Evolutionary conservation across 2,113 vertebrate species (phyloP).

Genomic region (Orientallactaga bullata): DNA sequence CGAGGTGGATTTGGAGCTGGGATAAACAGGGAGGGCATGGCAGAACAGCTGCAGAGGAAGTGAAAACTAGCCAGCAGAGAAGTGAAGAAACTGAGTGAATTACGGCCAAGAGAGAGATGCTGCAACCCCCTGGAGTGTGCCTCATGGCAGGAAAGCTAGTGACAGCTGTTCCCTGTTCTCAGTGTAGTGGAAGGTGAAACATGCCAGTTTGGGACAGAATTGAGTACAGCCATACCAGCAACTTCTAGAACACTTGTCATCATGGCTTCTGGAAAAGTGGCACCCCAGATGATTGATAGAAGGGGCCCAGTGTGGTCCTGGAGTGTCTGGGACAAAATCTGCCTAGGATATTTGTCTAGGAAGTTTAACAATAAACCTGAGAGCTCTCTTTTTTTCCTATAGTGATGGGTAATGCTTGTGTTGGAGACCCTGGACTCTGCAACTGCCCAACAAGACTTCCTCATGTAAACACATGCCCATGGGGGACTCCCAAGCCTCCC

Average conservation of each 20-base stretch:
- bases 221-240: too few relatives aligned
- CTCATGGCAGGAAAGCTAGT: not conserved
- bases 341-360: not conserved
- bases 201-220: not conserved
- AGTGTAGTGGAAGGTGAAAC: rapidly evolving
- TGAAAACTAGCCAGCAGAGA: not conserved
- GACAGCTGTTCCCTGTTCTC: not conserved
- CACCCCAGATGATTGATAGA: not conserved
- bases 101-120: not conserved
- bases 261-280: not conserved
- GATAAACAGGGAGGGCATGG: not conserved
- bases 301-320: not conserved
- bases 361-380: not conserved
- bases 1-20: not conserved
- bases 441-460: not conserved
- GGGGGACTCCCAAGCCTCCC: not conserved
- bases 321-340: not conserved
- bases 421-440: not conserved
- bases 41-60: slow-evolving; percentile 8
- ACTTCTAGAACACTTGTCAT: not conserved
- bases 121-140: not conserved
- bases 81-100: not conserved
- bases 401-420: not conserved
- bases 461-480: rapidly evolving
- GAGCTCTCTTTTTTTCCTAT: not conserved